Base-by-base conservation (phyloP, 2,888 invertebrate species). In the Temnothorax ravouxi region DNA sequence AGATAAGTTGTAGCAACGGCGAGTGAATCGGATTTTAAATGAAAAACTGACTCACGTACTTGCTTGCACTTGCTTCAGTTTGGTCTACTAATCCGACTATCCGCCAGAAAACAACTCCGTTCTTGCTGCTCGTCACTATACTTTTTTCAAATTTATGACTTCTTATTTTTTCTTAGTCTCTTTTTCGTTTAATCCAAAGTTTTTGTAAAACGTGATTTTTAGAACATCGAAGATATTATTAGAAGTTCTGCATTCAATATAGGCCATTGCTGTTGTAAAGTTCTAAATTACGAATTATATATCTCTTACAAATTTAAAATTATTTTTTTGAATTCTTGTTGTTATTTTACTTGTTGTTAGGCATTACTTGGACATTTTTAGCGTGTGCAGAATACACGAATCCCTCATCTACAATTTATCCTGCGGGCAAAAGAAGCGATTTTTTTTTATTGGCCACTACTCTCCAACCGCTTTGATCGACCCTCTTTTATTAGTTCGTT, bases 401-500 rank as follows among this genome's bases (percentile, higher is more conserved):
- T 77, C 9, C 13, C 11, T 62, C 77, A 29, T 29, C 38, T 50
- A n/a, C 25, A 61, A 81, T 77, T 81, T 81, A 29, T 81, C n/a
- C 44, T 52, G 15, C 44, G 52, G 52, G 25, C 41, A 21, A 81
- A 62, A 15, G 21, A 75, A 25, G 61, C 41, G 29, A 11, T 77
- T 67, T 81, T 54, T 66, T 74, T 79, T 21, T 81, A 81, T 79
- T 77, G 54, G 18, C 61, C 25, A 18, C 34, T 47, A 44, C 9
- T 18, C 64, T 52, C 29, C 38, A 50, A 79, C 69, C 77, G 64
- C 56, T 29, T 84, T 76, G 34, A 81, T 50, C 81, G 76, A 76
- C 59, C 66, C 52, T 69, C 76, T 83, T 87, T 88, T 86, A 85
- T 89, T 87, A 86, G 86, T 76, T 69, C 56, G 86, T 76, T 69